phyloP scores from a whole-genome alignment of 1,140 invertebrate species.

The Zelostemma sp. region DNA sequence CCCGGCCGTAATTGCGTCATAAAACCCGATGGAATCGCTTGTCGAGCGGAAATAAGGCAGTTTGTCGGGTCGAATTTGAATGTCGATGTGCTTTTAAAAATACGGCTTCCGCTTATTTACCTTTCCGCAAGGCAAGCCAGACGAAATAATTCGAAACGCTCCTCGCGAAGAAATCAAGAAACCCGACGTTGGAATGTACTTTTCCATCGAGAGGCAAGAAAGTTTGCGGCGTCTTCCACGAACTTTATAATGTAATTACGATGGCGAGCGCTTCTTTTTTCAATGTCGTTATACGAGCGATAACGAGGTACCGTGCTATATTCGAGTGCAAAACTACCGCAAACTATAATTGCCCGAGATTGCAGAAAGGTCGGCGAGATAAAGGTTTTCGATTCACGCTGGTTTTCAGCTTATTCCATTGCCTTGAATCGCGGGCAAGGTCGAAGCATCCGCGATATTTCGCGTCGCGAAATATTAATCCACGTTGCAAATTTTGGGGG shows the following conservation, averaged over 20 bases:
- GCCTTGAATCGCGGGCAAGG: constrained; percentile 24
- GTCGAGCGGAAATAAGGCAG: too few relatives aligned
- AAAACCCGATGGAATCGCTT: not conserved
- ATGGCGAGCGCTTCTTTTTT: not conserved
- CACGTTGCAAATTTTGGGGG: too few relatives aligned
- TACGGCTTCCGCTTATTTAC: not conserved
- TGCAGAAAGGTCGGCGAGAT: constrained; percentile 27
- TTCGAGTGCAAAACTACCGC: constrained; percentile 5
- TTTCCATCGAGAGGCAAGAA: not conserved
- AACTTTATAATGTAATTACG: constrained; percentile 2
- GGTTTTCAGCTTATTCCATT: constrained; percentile 15
- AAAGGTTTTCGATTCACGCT: constrained; percentile 19
- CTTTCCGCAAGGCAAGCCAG: not conserved
- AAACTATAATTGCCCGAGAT: constrained; percentile 21
- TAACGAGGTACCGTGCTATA: not conserved
- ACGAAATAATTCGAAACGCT: too few relatives aligned
- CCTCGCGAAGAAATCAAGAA: too few relatives aligned
- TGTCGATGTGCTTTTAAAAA: not conserved
- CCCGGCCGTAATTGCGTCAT: not conserved
- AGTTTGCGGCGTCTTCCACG: too few relatives aligned
- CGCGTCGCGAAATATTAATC: not conserved
- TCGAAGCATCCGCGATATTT: constrained; percentile 7
- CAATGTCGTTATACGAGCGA: not conserved
- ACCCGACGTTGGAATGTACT: too few relatives aligned
- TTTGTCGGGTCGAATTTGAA: not conserved